Evolutionary conservation across 2,888 invertebrate genomes (phyloP), one percentile per base, ranked within the genome.

Genomic region (Eupsilia transversa): DNA sequence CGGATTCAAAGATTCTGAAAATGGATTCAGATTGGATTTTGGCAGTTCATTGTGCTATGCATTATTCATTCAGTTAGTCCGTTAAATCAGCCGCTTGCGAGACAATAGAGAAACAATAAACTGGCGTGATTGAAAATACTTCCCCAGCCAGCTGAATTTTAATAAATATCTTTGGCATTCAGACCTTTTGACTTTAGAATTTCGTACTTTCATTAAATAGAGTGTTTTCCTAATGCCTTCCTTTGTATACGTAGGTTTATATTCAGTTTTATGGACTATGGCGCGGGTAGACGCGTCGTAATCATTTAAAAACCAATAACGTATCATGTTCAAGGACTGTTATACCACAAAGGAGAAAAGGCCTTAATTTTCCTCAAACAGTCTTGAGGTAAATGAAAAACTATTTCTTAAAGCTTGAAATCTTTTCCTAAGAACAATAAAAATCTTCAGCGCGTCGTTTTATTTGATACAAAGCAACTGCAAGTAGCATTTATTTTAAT

Each of bases 11-110:
- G 80, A 85, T 85, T 85, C 78, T 70, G 86, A 89, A 87, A 89
- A 90, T 87, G 80, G 82, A 90, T 89, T 89, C 87, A 85, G 84
- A 88, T 89, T 90, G 86, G 88, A 84, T 86, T 87, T 80, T 87
- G 86, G 86, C 89, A 85, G 87, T 90, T 88, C 88, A 90, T 88
- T 89, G 86, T 89, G 74, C 79, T 81, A 88, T 91, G 88, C 85
- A 91, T 91, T 90, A 91, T 91, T 90, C 87, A 91, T 90, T 89
- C 85, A 86, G 89, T 88, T 89, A 88, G 89, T 85, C 89, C 80
- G 90, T 89, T 90, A 89, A 88, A 86, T 87, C 87, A 86, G 84
- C 84, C 80, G 86, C 82, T 80, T 76, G 88, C 78, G 81, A 83
- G 84, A 87, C 85, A 83, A 90, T 87, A 87, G 82, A 85, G 85